These are phyloP conservation scores for Ochotona princeps DNA, from an alignment of 2,113 vertebrate species.

Conservation along the genomic window DNA sequence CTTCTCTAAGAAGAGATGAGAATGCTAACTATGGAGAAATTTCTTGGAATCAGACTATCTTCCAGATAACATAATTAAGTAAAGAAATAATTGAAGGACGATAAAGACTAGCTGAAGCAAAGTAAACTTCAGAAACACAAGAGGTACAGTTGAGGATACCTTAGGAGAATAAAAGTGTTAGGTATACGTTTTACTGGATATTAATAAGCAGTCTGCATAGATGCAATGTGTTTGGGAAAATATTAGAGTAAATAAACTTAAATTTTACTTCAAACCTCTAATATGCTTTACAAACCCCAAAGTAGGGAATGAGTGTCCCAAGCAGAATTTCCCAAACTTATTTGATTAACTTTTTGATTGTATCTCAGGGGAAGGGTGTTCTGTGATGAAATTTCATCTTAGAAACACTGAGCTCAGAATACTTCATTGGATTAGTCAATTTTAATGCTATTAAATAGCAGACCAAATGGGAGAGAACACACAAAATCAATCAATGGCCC, in stretches of 20 bases:
- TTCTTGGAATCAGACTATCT: slow-evolving; percentile 31
- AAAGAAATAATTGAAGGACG: not conserved
- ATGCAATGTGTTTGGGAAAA: not conserved
- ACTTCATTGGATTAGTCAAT: not conserved
- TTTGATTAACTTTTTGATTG: not conserved
- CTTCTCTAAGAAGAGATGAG: slow-evolving; percentile 22
- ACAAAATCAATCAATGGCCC: not conserved
- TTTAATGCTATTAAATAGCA: not conserved
- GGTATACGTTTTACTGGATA: not conserved
- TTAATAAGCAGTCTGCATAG: slow-evolving; percentile 3
- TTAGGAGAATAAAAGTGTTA: not conserved
- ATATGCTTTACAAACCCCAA: not conserved
- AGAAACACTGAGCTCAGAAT: not conserved
- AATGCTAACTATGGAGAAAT: slow-evolving; percentile 34
- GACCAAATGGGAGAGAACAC: not conserved
- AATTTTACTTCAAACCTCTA: not conserved
- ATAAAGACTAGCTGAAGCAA: not conserved
- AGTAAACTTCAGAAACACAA: slow-evolving; percentile 43
- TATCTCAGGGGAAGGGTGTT: not conserved
- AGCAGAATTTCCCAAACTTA: not conserved
- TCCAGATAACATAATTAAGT: slow-evolving; percentile 43
- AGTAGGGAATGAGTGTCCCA: not conserved
- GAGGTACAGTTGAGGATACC: not conserved
- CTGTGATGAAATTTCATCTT: not conserved
- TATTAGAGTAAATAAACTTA: not conserved